Conservation (phyloP, 2,888 invertebrate species). For the Macaria notata region DNA sequence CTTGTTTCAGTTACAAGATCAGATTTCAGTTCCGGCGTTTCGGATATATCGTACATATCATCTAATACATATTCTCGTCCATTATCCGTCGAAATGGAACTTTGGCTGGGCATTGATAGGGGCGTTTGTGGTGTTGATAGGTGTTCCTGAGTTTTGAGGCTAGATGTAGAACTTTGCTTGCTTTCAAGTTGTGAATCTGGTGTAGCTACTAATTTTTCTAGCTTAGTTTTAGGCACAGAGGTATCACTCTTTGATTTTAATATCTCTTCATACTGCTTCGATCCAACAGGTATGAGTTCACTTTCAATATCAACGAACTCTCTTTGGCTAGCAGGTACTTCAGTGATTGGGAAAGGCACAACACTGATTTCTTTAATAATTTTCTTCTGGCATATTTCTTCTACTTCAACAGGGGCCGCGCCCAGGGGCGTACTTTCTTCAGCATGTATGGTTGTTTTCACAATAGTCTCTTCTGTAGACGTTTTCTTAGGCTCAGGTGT, state of each 20-base stretch:
- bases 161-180: slow-evolving; percentile 83
- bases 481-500: slow-evolving; percentile 66
- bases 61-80: slow-evolving; percentile 84
- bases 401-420: slow-evolving; percentile 36
- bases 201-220: slow-evolving; percentile 63
- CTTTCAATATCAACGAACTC: slow-evolving; percentile 74
- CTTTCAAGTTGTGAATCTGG: slow-evolving; percentile 70
- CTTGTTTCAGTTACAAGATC: slow-evolving; percentile 72
- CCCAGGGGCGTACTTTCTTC: slow-evolving; percentile 47
- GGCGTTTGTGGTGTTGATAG: slow-evolving; percentile 83
- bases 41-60: slow-evolving; percentile 81
- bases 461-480: slow-evolving; percentile 48
- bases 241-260: slow-evolving; percentile 77
- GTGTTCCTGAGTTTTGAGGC: slow-evolving; percentile 78
- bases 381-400: slow-evolving; percentile 65
- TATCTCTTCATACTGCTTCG: slow-evolving; percentile 75
- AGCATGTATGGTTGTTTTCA: slow-evolving; percentile 47
- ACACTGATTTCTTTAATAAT: slow-evolving; percentile 56
- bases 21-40: slow-evolving; percentile 82
- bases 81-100: slow-evolving; percentile 85
- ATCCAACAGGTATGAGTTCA: slow-evolving; percentile 69
- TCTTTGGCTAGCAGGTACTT: slow-evolving; percentile 74
- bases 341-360: slow-evolving; percentile 75
- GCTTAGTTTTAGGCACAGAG: slow-evolving; percentile 75
- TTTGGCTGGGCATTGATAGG: slow-evolving; percentile 84